These are phyloP conservation scores for Nothobranchius furzeri DNA, from an alignment of 2,113 vertebrate species.

Conservation along the genomic window DNA sequence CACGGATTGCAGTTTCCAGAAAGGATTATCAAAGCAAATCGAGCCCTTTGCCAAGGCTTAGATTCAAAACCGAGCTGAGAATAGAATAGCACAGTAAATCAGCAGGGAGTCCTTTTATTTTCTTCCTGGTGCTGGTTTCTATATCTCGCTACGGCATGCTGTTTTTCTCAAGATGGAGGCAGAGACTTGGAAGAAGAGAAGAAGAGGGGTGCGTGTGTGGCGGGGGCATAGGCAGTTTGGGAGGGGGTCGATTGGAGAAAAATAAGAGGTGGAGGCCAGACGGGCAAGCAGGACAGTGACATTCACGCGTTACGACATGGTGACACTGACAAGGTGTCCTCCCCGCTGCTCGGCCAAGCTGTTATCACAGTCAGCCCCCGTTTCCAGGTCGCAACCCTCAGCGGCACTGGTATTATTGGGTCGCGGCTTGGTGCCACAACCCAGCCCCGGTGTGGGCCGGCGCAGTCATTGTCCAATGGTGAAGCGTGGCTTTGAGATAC, in stretches of 20 bases:
- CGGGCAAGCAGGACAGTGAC: constrained; percentile 70
- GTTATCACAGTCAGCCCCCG: constrained; percentile 75
- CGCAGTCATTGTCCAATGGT: constrained; percentile 73
- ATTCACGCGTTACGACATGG: constrained; percentile 76
- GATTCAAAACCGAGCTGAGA: constrained; percentile 27
- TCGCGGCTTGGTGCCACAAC: constrained; percentile 78
- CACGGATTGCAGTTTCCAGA: constrained; percentile 21
- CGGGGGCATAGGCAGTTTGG: neutral
- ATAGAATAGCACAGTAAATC: constrained; percentile 43
- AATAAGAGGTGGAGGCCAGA: constrained; percentile 47
- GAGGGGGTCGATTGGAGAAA: constrained; percentile 22
- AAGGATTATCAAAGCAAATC: constrained; percentile 42
- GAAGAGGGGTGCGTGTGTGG: constrained; percentile 24
- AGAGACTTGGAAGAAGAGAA: constrained; percentile 25
- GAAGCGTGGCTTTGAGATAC: constrained; percentile 71
- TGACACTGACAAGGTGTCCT: constrained; percentile 70
- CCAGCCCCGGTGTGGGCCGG: constrained; percentile 55
- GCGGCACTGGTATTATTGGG: constrained; percentile 81
- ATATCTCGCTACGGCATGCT: constrained; percentile 32
- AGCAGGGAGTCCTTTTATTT: constrained; percentile 38
- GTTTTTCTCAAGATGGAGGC: constrained; percentile 63
- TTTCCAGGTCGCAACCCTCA: constrained; percentile 84
- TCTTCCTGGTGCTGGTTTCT: constrained; percentile 33
- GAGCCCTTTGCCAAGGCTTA: constrained; percentile 23
- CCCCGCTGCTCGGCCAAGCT: constrained; percentile 80